phyloP scores from a whole-genome alignment of 2,113 vertebrate species.

The Callipepla squamata region DNA sequence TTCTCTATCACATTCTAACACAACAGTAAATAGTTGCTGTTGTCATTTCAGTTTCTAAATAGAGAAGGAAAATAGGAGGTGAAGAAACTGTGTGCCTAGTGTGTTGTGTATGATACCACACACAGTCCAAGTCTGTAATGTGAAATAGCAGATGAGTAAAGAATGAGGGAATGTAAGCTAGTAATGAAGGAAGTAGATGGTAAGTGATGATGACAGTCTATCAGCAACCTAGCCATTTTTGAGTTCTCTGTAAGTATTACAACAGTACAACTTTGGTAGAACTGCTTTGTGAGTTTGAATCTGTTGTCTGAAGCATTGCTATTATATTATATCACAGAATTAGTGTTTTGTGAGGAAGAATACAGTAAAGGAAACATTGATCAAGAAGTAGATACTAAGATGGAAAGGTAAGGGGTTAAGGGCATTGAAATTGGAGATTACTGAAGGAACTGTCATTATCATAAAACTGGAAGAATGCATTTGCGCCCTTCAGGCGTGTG shows the following conservation, averaged over 20 bases:
- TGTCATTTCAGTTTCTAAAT: background rate
- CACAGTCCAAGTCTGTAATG: background rate
- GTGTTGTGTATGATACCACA: background rate
- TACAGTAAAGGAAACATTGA: background rate
- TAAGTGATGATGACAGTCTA: background rate
- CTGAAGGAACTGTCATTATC: background rate
- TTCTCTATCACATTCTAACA: background rate
- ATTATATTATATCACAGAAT: background rate
- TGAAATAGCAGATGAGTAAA: background rate
- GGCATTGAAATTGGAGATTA: background rate
- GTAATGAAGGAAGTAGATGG: background rate
- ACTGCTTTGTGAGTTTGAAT: background rate
- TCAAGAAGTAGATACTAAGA: background rate
- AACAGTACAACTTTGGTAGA: background rate
- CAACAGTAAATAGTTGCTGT: background rate
- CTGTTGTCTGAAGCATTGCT: background rate
- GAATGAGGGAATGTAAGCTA: background rate
- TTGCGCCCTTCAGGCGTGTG: background rate
- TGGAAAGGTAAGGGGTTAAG: background rate
- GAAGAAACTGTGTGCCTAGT: accelerated
- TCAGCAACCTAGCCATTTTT: background rate
- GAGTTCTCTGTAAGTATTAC: background rate
- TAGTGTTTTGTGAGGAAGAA: background rate
- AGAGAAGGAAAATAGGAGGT: background rate
- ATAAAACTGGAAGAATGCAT: background rate